Evolutionary conservation across 1,140 invertebrate species (phyloP), one percentile per base, ranked within the genome.

Genomic region (Agrilus planipennis): DNA sequence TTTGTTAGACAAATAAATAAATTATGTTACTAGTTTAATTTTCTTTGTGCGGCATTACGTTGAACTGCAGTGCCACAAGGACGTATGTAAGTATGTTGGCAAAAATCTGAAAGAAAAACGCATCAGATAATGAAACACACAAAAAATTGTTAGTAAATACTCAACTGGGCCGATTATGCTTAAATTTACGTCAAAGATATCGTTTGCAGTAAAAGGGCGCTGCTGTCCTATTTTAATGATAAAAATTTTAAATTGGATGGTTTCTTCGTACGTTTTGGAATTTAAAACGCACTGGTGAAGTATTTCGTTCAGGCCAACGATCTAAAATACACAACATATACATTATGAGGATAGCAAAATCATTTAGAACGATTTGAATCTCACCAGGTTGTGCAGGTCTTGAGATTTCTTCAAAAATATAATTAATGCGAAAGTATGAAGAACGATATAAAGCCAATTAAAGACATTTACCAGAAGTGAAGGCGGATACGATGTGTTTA

Each of bases 81-180:
- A 60, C 58, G 25, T 60, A 58, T 2, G 55, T 60, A 9, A 60
- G 39, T 12, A 60, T 55, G 45, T 58, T 60, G 9, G 55, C 55
- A 25, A 46, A 57, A 43, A 60, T 55, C 57, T 60, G 35, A 44
- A 57, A 56, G 20, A 49, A 22, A 45, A 42, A 18, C 9, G 15
- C 12, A 20, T 10, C n/a, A 22, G 18, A 23, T n/a, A 11, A 37
- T 23, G 30, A 14, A 28, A 30, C 5, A 14, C 6, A 10, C 18
- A 34, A 18, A 19, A 28, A 4, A 23, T 9, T 39, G 39, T 35
- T 52, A 50, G n/a, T n/a, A n/a, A n/a, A n/a, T n/a, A n/a, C n/a
- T n/a, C n/a, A n/a, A 60, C 57, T 10, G 57, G 55, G 27, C 49
- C 57, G 17, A 53, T 52, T 32, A 60, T 57, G 19, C 51, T 45